Conservation (phyloP, 2,797 vertebrate genomes). For the Thripadectes ignobilis region DNA sequence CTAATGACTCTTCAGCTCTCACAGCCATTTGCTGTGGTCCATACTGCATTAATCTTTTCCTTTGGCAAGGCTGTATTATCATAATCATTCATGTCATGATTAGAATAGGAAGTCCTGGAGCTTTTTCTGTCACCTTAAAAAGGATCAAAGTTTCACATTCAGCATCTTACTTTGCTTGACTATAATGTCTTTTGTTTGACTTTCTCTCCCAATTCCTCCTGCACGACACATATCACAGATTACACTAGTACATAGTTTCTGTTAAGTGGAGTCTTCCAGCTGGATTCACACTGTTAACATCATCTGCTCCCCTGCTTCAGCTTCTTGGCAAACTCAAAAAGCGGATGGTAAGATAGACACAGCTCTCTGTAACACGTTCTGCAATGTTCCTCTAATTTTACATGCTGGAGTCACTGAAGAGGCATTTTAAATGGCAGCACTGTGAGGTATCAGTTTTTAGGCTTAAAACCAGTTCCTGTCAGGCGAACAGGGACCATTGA, state of each 20-base stretch:
- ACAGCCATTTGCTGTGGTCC: conserved; percentile 2
- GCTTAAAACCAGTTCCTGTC: not conserved
- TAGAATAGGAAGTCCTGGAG: conserved; percentile 1
- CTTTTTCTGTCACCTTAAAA: not conserved
- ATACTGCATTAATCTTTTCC: conserved; percentile 28
- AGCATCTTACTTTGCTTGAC: not conserved
- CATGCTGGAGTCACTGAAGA: not conserved
- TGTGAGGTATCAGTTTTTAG: not conserved
- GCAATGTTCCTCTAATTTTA: not conserved
- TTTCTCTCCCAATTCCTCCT: not conserved
- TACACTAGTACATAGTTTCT: not conserved
- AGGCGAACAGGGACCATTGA: not conserved
- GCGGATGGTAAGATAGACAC: not conserved
- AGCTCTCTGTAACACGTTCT: not conserved
- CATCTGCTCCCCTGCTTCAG: conserved; percentile 26
- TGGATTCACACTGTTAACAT: conserved; percentile 17
- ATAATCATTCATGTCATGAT: not conserved
- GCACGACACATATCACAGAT: not conserved
- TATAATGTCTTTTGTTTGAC: not conserved
- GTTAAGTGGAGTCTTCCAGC: not conserved
- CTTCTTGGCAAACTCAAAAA: conserved; percentile 23
- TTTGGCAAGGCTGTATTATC: not conserved
- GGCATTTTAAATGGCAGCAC: not conserved
- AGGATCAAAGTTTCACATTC: not conserved
- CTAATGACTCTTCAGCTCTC: not conserved